Evolutionary conservation across 1,140 invertebrate species (phyloP).

Genomic region (Procambarus virginalis): DNA sequence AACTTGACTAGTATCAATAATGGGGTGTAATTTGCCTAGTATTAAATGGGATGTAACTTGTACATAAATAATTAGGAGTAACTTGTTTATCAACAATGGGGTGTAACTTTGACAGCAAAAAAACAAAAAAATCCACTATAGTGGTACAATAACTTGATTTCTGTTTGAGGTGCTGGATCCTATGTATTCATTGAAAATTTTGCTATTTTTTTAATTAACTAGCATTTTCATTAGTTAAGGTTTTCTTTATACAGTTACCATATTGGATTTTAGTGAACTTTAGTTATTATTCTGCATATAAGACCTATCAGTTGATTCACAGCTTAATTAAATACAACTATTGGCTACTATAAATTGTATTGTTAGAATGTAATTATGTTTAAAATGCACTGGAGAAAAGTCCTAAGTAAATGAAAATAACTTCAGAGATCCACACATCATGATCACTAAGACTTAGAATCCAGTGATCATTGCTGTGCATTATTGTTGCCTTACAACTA

Average conservation of each 20-base stretch:
- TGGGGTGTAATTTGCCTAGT: too few species aligned
- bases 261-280: background rate
- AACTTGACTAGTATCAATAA: too few species aligned
- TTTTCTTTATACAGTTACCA: background rate
- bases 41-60: too few species aligned
- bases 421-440: conserved; percentile 35
- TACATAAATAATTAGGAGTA: too few species aligned
- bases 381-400: conserved; percentile 46
- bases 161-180: too few species aligned
- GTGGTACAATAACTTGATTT: too few species aligned
- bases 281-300: background rate
- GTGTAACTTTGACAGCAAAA: too few species aligned
- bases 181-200: background rate
- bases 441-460: conserved; percentile 44
- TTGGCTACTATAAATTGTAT: conserved; percentile 19
- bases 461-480: conserved; percentile 41
- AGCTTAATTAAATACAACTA: background rate
- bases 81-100: too few species aligned
- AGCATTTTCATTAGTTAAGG: background rate
- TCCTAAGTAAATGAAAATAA: conserved; percentile 36
- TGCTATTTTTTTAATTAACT: background rate
- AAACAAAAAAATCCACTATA: too few species aligned
- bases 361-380: conserved; percentile 44
- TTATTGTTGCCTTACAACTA: conserved; percentile 52
- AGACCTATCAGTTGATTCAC: conserved; percentile 46